Evolutionary conservation across 2,888 invertebrate species (phyloP), one percentile per base, ranked within the genome.

Genomic region (Sycophila texana): DNA sequence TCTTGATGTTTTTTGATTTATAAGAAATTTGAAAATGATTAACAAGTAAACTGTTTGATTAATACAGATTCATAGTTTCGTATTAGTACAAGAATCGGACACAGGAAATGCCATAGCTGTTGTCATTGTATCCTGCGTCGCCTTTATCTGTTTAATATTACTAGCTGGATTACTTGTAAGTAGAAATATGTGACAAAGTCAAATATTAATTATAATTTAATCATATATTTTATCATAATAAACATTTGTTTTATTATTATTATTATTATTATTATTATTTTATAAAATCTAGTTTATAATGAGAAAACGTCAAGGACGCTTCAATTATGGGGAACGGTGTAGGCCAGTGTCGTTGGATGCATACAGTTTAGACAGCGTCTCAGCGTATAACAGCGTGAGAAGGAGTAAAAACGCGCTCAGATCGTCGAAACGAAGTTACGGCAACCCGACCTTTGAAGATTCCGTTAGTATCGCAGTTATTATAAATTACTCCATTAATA

Each of bases 401-500:
- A 91, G 96, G 82, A 96, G 96, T 89, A 95, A 94, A 53, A 89
- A 88, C 39, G 94, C 94, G 77, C 91, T 93, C 16, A 92, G 97
- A 55, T 93, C 95, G 71, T 97, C 97, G 71, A 97, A 97, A 89
- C 92, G 96, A 79, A 96, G 97, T 72, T 97, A 97, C 87, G 96
- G 97, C 47, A 97, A 97, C 92, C 96, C 96, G 1, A 97, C 96
- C 1, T 97, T 97, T 88, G 97, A 97, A 89, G 97, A 97, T 91
- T 95, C 96, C 88, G 96, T 96, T 91, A 91, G 92, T 89, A 79
- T 81, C 66, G 22, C 18, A 4, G 4, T 10, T 39, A n/a, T 26
- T 39, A 18, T 60, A 0, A 53, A 3, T 16, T 0, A 16, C 51
- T 57, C 18, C n/a, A 7, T 67, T 2, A 53, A n/a, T 26, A 22